Conservation (phyloP, 2,113 vertebrate species). For the Herpailurus yagouaroundi region DNA sequence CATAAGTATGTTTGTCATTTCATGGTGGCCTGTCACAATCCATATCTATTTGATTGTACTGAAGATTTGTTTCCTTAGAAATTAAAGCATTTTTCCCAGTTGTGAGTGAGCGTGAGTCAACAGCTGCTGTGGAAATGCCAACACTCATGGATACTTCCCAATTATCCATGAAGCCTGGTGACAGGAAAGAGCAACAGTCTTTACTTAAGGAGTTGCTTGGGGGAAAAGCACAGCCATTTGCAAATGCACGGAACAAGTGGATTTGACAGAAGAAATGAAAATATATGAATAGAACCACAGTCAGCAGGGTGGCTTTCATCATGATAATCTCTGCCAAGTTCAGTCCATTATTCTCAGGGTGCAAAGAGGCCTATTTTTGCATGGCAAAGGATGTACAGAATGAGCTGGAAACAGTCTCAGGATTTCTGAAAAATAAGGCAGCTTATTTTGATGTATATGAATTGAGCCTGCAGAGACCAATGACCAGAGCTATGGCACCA, state of each 20-base stretch:
- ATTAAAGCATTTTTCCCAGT: background rate
- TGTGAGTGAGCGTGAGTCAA: background rate
- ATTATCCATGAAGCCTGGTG: constrained; percentile 52
- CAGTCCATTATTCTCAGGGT: background rate
- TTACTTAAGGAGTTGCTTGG: constrained; percentile 39
- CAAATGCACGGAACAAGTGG: constrained; percentile 10
- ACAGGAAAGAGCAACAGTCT: background rate
- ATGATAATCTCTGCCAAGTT: background rate
- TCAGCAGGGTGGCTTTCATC: background rate
- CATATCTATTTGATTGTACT: background rate
- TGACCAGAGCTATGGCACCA: background rate
- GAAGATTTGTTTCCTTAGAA: constrained; percentile 46
- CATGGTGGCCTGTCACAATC: background rate
- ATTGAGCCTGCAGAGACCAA: background rate
- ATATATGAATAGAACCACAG: background rate
- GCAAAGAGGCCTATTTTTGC: background rate
- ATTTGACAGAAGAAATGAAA: constrained; percentile 9
- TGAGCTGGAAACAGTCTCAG: background rate
- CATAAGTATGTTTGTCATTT: background rate
- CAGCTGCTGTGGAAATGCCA: constrained; percentile 35
- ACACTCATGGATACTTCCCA: constrained; percentile 4
- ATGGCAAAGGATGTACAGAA: background rate
- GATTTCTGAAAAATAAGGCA: background rate
- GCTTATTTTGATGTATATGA: background rate
- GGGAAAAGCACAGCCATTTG: constrained; percentile 29